A percentile compares a stretch with the other conserved stretches of the same genome.
Conservation (phyloP, 1,140 invertebrate genomes). For the Chymomyza costata region DNA sequence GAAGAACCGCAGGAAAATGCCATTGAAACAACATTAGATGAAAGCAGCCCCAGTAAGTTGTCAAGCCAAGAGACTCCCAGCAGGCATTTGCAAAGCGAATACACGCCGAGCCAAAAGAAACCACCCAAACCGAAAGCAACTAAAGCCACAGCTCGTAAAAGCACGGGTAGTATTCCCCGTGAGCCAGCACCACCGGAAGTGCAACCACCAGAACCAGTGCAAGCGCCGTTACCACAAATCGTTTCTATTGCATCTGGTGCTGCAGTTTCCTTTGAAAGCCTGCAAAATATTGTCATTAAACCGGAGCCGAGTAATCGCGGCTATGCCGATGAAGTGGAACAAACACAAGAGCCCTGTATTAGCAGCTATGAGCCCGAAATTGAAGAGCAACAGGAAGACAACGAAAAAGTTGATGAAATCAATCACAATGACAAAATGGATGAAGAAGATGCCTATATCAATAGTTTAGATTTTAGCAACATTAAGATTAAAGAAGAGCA, state of each 20-base stretch:
- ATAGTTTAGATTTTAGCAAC: constrained; percentile 48
- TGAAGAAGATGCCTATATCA: constrained; percentile 51
- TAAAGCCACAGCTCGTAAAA: constrained; percentile 52
- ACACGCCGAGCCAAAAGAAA: not conserved
- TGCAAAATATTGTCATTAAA: constrained; percentile 42
- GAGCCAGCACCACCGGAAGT: not conserved
- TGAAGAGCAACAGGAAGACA: not conserved
- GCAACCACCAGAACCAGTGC: not conserved
- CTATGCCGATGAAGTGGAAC: constrained; percentile 43
- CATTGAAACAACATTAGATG: constrained; percentile 30
- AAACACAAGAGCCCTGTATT: not conserved
- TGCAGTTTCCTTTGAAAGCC: constrained; percentile 20
- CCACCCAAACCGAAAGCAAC: not conserved
- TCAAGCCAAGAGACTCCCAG: no score
- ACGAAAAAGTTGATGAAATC: constrained; percentile 17
- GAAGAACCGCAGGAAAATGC: constrained; percentile 28
- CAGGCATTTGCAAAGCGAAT: not conserved
- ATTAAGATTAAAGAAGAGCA: constrained; percentile 61
- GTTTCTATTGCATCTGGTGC: constrained; percentile 47
- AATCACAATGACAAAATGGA: constrained; percentile 48
- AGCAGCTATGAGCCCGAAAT: not conserved
- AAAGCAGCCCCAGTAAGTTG: not conserved
- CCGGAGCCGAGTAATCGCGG: constrained; percentile 51
- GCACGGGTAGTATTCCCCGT: constrained; percentile 26
- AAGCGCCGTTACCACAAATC: constrained; percentile 46